Base-by-base conservation (phyloP, 1,140 invertebrate genomes). In the Riptortus pedestris region DNA sequence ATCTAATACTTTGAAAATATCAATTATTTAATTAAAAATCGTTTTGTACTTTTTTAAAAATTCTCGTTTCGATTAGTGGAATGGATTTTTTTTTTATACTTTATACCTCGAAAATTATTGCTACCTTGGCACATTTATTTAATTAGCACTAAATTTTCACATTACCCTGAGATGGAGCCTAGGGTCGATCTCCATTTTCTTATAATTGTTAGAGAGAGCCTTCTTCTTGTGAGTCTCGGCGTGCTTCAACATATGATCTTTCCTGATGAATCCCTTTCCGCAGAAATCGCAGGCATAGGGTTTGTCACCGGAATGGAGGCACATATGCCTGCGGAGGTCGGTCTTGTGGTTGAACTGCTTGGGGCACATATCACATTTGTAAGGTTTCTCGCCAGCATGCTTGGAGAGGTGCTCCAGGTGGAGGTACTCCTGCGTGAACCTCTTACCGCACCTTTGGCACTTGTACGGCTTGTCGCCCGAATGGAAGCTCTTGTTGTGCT, bases 241-340 rank as follows among this genome's bases (percentile, higher is more conserved):
- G 75, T 96, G 93, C 75, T 96, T 96, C 63, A 90, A 81, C 87
- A 96, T 90, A 74, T 96, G 93, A 74, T 96, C 93, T 74, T 93
- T 92, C 59, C 93, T 82, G 67, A 72, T 93, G 75, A 95, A 95
- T 24, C 90, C 88, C 75, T 95, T 96, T 51, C 83, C 81, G 72
- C 91, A 94, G 33, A 80, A 80, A 62, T 83, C 79, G 76, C 91
- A 95, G 52, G 81, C 77, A 73, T 86, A 92, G 14, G 91, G 90
- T 72, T 90, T 90, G 7, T 69, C 69, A 0, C 79, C 79, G 1
- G 78, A 76, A 74, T 95, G 91, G 48, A 91, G 82, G 70, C 89
- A 90, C 77, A 88, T 84, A 74, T 96, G 92, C 47, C 92, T 79
- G 20, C 90, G 81, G 67, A 95, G 77, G 73, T 96, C 92, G 29